Evolutionary conservation across 2,113 vertebrate genomes (phyloP).

Genomic region (Poeciliopsis turrubarensis): DNA sequence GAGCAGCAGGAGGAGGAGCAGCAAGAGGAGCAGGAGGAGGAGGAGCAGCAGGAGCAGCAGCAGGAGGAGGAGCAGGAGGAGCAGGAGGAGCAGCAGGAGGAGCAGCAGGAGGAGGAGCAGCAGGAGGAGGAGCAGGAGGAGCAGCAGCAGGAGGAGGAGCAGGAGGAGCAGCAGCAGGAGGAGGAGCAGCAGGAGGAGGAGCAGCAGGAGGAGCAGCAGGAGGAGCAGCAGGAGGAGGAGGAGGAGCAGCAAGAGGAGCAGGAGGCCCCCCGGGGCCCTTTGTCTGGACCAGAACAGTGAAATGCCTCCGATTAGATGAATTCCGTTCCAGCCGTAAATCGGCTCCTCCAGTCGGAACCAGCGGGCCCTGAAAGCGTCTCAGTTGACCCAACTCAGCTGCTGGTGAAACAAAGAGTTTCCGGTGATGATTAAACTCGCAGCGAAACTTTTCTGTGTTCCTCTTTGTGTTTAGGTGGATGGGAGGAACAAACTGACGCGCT

Average conservation of each 20-base stretch:
- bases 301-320: background rate
- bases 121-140: too few species aligned
- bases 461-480: too few species aligned
- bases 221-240: background rate
- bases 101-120: too few species aligned
- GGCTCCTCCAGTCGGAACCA: background rate
- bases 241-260: background rate
- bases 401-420: background rate
- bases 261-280: slow-evolving; percentile 8
- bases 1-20: background rate
- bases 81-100: too few species aligned
- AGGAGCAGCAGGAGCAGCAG: too few species aligned
- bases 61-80: too few species aligned
- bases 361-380: too few species aligned
- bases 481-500: background rate
- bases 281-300: background rate
- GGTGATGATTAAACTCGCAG: background rate
- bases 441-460: background rate
- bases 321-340: background rate
- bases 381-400: background rate
- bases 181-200: background rate
- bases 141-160: too few species aligned
- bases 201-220: too few species aligned
- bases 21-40: background rate
- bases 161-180: background rate